Percentiles rank a stretch among this genome's conserved stretches.
These are phyloP conservation scores for Diadromus collaris DNA, from an alignment of 2,888 invertebrate species.

Conservation along the genomic window DNA sequence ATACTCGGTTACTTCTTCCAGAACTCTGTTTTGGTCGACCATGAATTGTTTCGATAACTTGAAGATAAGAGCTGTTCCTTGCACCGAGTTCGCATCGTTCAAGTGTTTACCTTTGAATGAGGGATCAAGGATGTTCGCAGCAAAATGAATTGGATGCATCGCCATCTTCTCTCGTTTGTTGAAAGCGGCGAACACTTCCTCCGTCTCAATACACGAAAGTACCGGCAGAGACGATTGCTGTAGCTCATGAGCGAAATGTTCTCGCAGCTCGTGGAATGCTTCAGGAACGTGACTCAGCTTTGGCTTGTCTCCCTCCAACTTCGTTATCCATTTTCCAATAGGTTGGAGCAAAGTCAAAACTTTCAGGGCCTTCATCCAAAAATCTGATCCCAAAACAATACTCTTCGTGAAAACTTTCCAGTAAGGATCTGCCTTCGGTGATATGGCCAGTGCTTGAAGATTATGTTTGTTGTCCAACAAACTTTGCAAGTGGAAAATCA, in stretches of 20 bases:
- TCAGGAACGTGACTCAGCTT: slow-evolving; percentile 30
- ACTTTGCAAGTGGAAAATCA: slow-evolving; percentile 46
- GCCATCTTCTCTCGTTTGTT: slow-evolving; percentile 31
- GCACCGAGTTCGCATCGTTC: not conserved
- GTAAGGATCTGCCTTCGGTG: not conserved
- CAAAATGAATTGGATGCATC: slow-evolving; percentile 50
- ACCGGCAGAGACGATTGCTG: not conserved
- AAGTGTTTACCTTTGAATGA: slow-evolving; percentile 22
- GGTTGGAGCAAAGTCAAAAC: slow-evolving; percentile 33
- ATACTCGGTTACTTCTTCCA: slow-evolving; percentile 7
- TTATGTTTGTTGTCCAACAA: slow-evolving; percentile 42
- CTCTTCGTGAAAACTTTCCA: not conserved
- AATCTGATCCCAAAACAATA: slow-evolving; percentile 22
- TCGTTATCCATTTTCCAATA: slow-evolving; percentile 36
- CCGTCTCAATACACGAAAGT: not conserved
- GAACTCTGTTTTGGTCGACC: not conserved
- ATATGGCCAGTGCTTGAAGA: slow-evolving; percentile 46
- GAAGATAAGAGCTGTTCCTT: slow-evolving; percentile 1
- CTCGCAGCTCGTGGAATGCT: slow-evolving; percentile 36
- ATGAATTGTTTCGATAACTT: not conserved
- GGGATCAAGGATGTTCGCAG: slow-evolving; percentile 55
- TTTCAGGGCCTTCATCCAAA: slow-evolving; percentile 26
- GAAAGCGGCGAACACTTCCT: not conserved
- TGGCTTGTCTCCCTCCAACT: slow-evolving; percentile 31
- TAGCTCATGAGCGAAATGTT: slow-evolving; percentile 21